Evolutionary conservation across 1,140 invertebrate species (phyloP).

Genomic region (Drosophila azteca): DNA sequence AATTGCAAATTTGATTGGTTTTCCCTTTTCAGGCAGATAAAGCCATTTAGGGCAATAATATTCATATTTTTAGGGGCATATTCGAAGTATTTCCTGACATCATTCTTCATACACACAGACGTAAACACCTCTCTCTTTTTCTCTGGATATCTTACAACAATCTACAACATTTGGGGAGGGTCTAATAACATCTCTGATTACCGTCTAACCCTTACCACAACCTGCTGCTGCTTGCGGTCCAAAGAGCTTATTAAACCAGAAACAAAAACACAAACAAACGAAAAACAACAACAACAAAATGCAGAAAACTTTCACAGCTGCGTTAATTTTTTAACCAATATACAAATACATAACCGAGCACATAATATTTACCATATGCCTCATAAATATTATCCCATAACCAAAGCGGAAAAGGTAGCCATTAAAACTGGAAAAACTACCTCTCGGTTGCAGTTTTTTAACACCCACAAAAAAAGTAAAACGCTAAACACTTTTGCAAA

Average conservation of each 20-base stretch:
- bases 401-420: slow-evolving; percentile 40
- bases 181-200: slow-evolving; percentile 48
- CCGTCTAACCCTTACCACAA: slow-evolving; percentile 61
- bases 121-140: neutral
- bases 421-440: slow-evolving; percentile 25
- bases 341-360: slow-evolving; percentile 22
- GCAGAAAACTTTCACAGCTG: slow-evolving; percentile 71
- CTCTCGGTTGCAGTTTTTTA: slow-evolving; percentile 19
- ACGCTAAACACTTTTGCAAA: slow-evolving; percentile 21
- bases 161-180: slow-evolving; percentile 3
- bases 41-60: too few relatives aligned
- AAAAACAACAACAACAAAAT: slow-evolving; percentile 25
- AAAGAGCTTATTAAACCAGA: slow-evolving; percentile 64
- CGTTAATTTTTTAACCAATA: slow-evolving; percentile 74
- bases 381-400: slow-evolving; percentile 30
- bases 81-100: too few relatives aligned
- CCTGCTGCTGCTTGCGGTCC: slow-evolving; percentile 57
- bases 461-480: slow-evolving; percentile 50
- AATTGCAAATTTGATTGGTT: too few relatives aligned
- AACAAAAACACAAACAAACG: slow-evolving; percentile 25
- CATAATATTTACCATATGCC: slow-evolving; percentile 13
- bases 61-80: too few relatives aligned
- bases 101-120: too few relatives aligned
- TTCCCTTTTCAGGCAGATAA: too few relatives aligned
- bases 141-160: neutral